Percentiles rank a stretch among this genome's conserved stretches.
Conservation (phyloP, 1,140 invertebrate species). For the Nixonia krombeini region DNA sequence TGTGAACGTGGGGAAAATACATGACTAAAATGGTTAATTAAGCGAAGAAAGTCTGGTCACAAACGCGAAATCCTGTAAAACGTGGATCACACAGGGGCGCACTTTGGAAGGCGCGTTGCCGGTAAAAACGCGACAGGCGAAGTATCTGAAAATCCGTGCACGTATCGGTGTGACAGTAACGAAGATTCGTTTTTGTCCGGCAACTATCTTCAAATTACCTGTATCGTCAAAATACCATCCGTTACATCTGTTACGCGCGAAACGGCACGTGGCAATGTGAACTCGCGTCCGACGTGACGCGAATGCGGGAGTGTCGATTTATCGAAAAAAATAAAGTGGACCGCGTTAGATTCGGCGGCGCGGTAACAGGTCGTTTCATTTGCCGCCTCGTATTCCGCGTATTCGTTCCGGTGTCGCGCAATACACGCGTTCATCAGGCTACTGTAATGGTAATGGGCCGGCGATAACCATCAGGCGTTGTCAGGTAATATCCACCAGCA, state of each 20-base stretch:
- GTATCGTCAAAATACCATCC: slow-evolving; percentile 28
- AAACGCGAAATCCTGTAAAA: no score
- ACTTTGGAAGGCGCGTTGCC: no score
- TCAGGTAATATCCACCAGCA: slow-evolving; percentile 32
- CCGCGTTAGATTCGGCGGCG: slow-evolving; percentile 7
- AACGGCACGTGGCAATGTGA: slow-evolving; percentile 8
- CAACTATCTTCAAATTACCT: slow-evolving; percentile 13
- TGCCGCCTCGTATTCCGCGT: slow-evolving; percentile 24
- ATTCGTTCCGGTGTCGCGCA: slow-evolving; percentile 23
- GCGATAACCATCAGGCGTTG: slow-evolving; percentile 38
- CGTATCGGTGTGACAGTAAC: slow-evolving; percentile 7
- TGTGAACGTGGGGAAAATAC: no score
- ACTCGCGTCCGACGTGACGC: slow-evolving; percentile 19
- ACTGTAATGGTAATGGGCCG: slow-evolving; percentile 35
- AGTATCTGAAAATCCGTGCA: slow-evolving; percentile 31
- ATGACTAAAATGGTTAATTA: no score
- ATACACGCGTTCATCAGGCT: slow-evolving; percentile 25
- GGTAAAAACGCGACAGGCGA: no score
- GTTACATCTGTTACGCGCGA: slow-evolving; percentile 19
- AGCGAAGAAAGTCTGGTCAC: no score
- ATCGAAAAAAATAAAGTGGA: slow-evolving; percentile 26
- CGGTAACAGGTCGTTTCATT: slow-evolving; percentile 23
- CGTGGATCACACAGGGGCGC: no score
- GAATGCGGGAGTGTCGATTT: slow-evolving; percentile 34
- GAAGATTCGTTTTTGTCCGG: slow-evolving; percentile 1